Evolutionary conservation across 2,797 vertebrate species (phyloP).

Genomic region (Eremophila alpestris): DNA sequence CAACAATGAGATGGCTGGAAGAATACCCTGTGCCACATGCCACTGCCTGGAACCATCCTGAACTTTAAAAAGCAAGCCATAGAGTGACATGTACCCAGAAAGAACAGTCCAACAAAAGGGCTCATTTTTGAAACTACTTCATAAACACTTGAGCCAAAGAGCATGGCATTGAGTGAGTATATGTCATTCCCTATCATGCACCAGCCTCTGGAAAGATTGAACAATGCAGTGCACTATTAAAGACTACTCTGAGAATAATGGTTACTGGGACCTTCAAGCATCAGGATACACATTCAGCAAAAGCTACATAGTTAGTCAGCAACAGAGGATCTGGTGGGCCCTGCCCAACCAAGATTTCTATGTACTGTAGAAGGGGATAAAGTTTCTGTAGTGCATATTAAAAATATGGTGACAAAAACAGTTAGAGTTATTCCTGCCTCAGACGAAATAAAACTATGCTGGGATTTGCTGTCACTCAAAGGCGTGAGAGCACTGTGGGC

Average conservation of each 20-base stretch:
- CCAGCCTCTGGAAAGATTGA: neutral
- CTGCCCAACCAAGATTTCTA: neutral
- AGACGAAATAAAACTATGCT: neutral
- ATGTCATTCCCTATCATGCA: neutral
- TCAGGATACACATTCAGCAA: neutral
- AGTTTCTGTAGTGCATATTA: neutral
- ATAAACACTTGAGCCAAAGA: neutral
- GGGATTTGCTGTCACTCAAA: neutral
- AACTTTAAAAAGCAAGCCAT: neutral
- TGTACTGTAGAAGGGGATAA: neutral
- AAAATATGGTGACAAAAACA: neutral
- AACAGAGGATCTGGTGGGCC: neutral
- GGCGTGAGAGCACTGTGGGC: fast-evolving
- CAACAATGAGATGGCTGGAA: neutral
- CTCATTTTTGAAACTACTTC: neutral
- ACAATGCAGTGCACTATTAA: neutral
- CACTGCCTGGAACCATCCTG: neutral
- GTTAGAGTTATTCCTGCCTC: neutral
- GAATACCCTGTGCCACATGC: neutral
- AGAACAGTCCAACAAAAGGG: neutral
- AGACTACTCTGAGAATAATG: neutral
- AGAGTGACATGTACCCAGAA: neutral
- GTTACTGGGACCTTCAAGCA: neutral
- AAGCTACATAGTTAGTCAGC: neutral
- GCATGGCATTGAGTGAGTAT: no score